Evolutionary conservation across 2,888 invertebrate genomes (phyloP).

Genomic region (Euclidia mi): DNA sequence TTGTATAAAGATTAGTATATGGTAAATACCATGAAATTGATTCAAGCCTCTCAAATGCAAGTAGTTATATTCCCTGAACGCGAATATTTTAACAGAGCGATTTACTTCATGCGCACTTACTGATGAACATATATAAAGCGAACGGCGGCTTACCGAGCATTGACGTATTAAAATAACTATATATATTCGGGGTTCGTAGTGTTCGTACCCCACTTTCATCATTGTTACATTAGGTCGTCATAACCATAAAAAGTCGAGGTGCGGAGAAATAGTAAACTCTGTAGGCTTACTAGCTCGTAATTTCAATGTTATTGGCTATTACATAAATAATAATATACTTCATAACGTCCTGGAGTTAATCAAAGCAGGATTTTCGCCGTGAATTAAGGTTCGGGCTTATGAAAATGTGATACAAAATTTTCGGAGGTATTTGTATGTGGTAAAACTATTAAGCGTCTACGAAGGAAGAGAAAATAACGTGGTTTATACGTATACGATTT

Average conservation of each 20-base stretch:
- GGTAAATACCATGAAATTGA: no score
- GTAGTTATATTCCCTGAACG: not conserved
- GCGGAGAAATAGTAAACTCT: constrained; percentile 59
- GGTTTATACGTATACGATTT: no score
- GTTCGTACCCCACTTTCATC: constrained; percentile 52
- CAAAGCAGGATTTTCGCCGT: constrained; percentile 13
- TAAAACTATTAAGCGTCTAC: no score
- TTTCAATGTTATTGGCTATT: constrained; percentile 62
- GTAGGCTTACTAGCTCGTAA: constrained; percentile 63
- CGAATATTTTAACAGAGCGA: not conserved
- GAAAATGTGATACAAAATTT: constrained; percentile 1
- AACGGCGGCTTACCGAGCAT: constrained; percentile 18
- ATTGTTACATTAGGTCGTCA: constrained; percentile 44
- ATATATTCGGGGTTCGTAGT: constrained; percentile 45
- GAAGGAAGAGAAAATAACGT: no score
- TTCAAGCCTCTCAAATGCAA: no score
- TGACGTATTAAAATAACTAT: constrained; percentile 44
- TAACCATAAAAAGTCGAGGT: constrained; percentile 66
- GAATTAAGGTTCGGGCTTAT: constrained; percentile 1
- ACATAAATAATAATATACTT: constrained; percentile 52
- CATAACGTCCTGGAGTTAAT: constrained; percentile 34
- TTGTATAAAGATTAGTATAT: no score
- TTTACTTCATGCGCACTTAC: constrained; percentile 9
- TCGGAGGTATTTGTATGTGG: not conserved
- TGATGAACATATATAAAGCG: constrained; percentile 12